phyloP scores from a whole-genome alignment of 2,113 vertebrate species.

The Anser cygnoides region DNA sequence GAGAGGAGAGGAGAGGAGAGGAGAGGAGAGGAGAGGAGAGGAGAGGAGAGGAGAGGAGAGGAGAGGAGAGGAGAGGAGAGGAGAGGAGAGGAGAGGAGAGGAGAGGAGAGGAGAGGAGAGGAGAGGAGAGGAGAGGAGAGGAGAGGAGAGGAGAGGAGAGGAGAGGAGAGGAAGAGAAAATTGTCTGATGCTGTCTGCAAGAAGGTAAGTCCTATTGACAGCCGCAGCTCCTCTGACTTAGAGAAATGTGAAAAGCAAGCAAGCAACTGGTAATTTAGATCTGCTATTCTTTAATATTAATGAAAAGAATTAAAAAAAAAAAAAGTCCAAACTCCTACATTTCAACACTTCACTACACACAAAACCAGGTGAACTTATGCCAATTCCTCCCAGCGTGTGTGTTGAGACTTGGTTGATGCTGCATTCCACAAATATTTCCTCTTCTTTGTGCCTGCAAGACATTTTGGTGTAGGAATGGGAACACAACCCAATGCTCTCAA shows the following conservation, averaged over 20 bases:
- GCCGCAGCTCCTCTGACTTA: neutral
- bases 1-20: neutral
- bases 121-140: neutral
- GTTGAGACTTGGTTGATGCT: slow-evolving; percentile 67
- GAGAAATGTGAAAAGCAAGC: neutral
- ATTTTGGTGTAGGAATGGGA: slow-evolving; percentile 22
- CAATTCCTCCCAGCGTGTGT: neutral
- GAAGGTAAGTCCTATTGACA: neutral
- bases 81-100: neutral
- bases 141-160: too few relatives aligned
- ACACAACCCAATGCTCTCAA: slow-evolving; percentile 5
- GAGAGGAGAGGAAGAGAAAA: too few relatives aligned
- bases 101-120: neutral
- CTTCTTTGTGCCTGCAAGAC: slow-evolving; percentile 33
- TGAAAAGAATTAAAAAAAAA: neutral
- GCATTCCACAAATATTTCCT: slow-evolving; percentile 67
- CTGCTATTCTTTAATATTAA: neutral
- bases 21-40: too few relatives aligned
- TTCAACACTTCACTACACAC: neutral
- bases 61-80: neutral
- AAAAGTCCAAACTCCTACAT: neutral
- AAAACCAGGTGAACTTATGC: slow-evolving; percentile 40
- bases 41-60: too few relatives aligned
- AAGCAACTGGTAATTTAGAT: neutral
- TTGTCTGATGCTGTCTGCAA: neutral